Conservation (phyloP, 2,113 vertebrate species). For the Ammospiza caudacuta region DNA sequence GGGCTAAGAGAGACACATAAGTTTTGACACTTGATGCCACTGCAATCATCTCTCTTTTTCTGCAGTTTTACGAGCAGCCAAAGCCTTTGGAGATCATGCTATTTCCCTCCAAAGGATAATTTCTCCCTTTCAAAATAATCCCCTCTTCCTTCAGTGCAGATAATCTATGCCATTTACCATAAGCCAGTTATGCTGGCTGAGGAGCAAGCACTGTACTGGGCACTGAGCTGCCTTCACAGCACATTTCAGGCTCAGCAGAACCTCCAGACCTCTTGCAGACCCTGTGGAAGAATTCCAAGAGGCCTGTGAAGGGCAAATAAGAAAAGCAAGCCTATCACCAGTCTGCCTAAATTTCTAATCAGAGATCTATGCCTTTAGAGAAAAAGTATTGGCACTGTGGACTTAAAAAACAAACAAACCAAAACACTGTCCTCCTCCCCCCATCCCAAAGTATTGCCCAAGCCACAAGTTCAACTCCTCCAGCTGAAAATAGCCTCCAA, state of each 20-base stretch:
- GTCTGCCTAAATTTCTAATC: not conserved
- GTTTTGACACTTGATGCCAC: not conserved
- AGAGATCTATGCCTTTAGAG: not conserved
- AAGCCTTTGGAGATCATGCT: constrained; percentile 18
- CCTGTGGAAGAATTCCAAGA: not conserved
- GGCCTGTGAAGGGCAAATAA: not conserved
- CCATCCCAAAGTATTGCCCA: not conserved
- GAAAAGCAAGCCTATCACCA: not conserved
- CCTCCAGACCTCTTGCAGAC: not conserved
- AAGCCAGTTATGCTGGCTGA: constrained; percentile 25
- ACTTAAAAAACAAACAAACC: not conserved
- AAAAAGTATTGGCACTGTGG: not conserved
- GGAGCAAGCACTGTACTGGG: not conserved
- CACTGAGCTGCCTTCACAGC: not conserved
- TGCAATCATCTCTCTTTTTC: not conserved
- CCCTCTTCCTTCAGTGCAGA: constrained; percentile 35
- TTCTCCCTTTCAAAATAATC: constrained; percentile 58
- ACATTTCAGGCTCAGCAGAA: constrained; percentile 5
- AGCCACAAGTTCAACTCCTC: not conserved
- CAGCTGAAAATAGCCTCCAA: constrained; percentile 23
- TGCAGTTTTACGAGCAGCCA: constrained; percentile 23
- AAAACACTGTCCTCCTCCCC: not conserved
- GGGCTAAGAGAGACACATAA: not conserved
- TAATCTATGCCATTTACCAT: constrained; percentile 37
- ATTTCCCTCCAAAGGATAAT: constrained; percentile 45